Evolutionary conservation across 2,888 invertebrate species (phyloP).

Genomic region (Macrosoma leucophasiata): DNA sequence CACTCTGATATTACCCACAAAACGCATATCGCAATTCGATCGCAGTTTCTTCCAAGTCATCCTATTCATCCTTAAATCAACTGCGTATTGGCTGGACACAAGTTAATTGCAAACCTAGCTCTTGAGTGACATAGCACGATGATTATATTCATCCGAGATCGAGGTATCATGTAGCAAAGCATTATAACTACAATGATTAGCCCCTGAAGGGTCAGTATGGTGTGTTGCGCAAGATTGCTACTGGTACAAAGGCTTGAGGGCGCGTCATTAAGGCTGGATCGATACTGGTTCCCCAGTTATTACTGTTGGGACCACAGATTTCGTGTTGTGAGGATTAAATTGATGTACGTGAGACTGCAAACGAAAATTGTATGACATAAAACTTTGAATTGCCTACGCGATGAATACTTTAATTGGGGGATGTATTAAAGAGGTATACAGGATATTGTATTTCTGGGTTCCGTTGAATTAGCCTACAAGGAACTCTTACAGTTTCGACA

Average conservation of each 20-base stretch:
- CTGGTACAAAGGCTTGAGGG: constrained; percentile 52
- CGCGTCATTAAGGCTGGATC: constrained; percentile 56
- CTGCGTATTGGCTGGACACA: too few relatives aligned
- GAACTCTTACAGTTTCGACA: too few relatives aligned
- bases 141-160: constrained; percentile 19
- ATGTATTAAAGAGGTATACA: too few relatives aligned
- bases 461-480: too few relatives aligned
- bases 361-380: not conserved
- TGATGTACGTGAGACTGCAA: too few relatives aligned
- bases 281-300: constrained; percentile 51
- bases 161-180: constrained; percentile 4
- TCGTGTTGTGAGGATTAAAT: constrained; percentile 11
- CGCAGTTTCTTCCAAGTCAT: too few relatives aligned
- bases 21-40: too few relatives aligned
- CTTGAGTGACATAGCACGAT: constrained; percentile 25
- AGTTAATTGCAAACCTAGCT: too few relatives aligned
- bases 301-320: constrained; percentile 36
- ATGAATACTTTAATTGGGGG: constrained; percentile 3
- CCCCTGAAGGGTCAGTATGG: constrained; percentile 16
- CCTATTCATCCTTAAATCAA: too few relatives aligned
- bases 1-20: too few relatives aligned
- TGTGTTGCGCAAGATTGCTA: constrained; percentile 30
- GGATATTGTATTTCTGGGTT: too few relatives aligned
- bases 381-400: not conserved
- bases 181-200: constrained; percentile 16